These are phyloP conservation scores for Eremophila alpestris DNA, from an alignment of 2,797 vertebrate species.

Conservation along the genomic window DNA sequence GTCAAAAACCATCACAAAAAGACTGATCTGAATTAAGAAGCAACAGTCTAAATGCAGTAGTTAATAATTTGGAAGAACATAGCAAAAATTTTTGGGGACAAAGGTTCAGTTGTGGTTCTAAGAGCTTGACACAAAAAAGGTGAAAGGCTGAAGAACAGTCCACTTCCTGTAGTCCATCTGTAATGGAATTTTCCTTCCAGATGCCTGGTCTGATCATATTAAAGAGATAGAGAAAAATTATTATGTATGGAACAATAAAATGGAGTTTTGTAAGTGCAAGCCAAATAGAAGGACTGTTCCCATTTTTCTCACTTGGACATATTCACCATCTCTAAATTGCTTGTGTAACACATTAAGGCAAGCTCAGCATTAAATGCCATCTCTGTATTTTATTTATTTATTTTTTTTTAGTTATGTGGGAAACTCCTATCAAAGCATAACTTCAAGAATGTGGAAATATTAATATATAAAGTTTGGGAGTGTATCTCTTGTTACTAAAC, in stretches of 20 bases:
- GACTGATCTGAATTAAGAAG: not conserved
- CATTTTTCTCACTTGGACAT: not conserved
- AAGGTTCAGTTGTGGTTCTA: not conserved
- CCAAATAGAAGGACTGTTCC: not conserved
- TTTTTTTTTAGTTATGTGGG: not conserved
- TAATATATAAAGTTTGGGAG: not conserved
- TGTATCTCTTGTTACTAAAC: not conserved
- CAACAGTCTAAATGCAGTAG: not conserved
- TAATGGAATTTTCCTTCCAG: not conserved
- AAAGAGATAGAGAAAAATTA: not conserved
- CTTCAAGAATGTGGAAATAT: not conserved
- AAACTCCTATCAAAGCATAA: not conserved
- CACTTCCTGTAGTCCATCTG: not conserved
- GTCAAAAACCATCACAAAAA: not conserved
- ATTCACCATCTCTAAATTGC: not conserved
- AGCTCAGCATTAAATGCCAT: not conserved
- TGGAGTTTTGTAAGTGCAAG: not conserved
- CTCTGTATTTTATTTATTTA: not conserved
- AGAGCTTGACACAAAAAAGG: not conserved
- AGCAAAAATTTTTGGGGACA: not conserved
- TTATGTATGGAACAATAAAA: not conserved
- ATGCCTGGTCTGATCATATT: not conserved
- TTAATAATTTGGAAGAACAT: not conserved
- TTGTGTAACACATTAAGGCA: not conserved
- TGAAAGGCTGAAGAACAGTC: not conserved